Conservation (phyloP, 2,888 invertebrate genomes). For the Lasius fuliginosus region DNA sequence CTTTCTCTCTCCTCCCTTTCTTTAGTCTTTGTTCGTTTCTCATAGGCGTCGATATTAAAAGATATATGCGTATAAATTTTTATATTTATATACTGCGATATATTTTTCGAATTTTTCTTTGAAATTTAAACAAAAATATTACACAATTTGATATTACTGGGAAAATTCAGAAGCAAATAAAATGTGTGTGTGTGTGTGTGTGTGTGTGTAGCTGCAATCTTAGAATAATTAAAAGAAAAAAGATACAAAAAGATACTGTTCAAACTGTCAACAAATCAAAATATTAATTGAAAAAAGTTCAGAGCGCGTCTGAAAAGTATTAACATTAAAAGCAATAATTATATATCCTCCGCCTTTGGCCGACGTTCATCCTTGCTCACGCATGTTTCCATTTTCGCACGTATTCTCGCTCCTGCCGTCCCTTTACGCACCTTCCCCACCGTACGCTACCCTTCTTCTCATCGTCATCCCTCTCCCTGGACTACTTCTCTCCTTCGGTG, state of each 20-base stretch:
- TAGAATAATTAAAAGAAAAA: not conserved
- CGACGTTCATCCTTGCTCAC: slow-evolving; percentile 23
- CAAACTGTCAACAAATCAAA: not conserved
- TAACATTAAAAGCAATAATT: not conserved
- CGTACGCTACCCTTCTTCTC: slow-evolving; percentile 22
- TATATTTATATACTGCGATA: not conserved
- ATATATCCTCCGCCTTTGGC: slow-evolving; percentile 7
- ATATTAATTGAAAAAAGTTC: not conserved
- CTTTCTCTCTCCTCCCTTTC: slow-evolving; percentile 15
- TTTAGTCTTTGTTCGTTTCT: not conserved
- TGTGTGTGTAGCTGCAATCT: not conserved
- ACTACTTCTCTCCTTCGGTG: slow-evolving; percentile 15
- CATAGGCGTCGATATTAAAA: slow-evolving; percentile 28
- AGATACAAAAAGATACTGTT: not conserved
- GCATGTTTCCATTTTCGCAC: slow-evolving; percentile 14
- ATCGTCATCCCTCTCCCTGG: slow-evolving; percentile 13
- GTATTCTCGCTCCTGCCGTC: slow-evolving; percentile 16
- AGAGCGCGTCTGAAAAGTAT: not conserved
- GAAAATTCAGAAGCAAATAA: not conserved
- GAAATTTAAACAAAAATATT: not conserved
- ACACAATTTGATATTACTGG: not conserved
- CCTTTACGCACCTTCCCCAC: slow-evolving; percentile 32
- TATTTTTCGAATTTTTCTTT: not conserved
- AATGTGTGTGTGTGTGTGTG: not conserved
- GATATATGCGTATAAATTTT: not conserved